Conservation (phyloP, 2,797 vertebrate species). For the Periophthalmus magnuspinnatus region DNA sequence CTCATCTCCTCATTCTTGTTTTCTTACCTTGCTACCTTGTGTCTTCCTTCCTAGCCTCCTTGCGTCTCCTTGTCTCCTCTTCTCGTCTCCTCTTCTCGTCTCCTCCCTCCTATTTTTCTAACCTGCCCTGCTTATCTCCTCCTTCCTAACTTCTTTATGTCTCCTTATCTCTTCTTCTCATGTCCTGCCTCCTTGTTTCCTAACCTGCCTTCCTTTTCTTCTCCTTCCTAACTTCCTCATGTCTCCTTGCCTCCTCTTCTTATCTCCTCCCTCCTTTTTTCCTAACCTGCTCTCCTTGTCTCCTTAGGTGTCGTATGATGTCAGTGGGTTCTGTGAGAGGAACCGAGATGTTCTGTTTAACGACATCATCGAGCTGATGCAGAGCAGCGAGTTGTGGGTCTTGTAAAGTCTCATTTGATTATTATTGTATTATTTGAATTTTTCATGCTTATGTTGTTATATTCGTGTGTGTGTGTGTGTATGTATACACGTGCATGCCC, state of each 20-base stretch:
- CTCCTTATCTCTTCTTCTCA: no score
- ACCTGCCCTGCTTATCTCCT: fast-evolving
- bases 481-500: neutral
- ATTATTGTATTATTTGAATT: no score
- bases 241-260: no score
- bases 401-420: no score
- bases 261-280: neutral
- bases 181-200: no score
- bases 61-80: neutral
- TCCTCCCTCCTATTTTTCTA: neutral
- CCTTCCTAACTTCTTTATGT: neutral
- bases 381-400: slow-evolving; percentile 92
- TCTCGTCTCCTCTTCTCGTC: neutral
- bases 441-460: no score
- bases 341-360: slow-evolving; percentile 94
- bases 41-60: no score
- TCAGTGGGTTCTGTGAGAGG: slow-evolving; percentile 91
- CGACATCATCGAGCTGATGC: slow-evolving; percentile 96
- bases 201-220: no score
- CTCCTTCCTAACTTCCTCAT: no score
- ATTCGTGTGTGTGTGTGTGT: neutral
- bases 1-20: no score
- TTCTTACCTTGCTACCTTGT: no score
- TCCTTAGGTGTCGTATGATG: slow-evolving; percentile 89
- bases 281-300: neutral